Evolutionary conservation across 1,140 invertebrate species (phyloP).

Genomic region (Drosophila persimilis): DNA sequence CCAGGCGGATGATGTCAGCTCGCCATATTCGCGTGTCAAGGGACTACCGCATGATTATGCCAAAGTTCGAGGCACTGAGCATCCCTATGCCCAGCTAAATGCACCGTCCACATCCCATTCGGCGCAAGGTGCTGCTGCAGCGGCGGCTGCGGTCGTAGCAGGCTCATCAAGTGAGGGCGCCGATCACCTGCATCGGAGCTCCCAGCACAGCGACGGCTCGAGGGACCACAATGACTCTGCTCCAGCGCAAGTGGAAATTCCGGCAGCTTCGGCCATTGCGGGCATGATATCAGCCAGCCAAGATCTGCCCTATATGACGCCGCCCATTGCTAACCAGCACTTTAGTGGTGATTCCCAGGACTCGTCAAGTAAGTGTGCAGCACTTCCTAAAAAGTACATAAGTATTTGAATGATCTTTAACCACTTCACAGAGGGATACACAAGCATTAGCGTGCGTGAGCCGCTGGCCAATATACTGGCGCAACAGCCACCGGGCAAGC

Average conservation of each 20-base stretch:
- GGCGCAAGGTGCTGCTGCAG: constrained; percentile 40
- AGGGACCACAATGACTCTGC: constrained; percentile 56
- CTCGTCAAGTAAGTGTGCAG: constrained; percentile 87
- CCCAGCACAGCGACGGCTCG: constrained; percentile 54
- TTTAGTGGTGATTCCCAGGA: constrained; percentile 94
- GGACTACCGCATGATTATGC: constrained; percentile 84
- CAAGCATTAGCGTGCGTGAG: constrained; percentile 94
- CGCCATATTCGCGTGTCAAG: constrained; percentile 86
- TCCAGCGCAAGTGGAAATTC: constrained; percentile 84
- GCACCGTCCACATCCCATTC: constrained; percentile 67
- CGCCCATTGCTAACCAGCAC: constrained; percentile 86
- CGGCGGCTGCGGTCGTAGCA: constrained; percentile 27
- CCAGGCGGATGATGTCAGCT: constrained; percentile 85
- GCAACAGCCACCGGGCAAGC: constrained; percentile 83
- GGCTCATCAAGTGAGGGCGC: constrained; percentile 35
- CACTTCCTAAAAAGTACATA: background rate
- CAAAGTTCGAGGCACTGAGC: constrained; percentile 84
- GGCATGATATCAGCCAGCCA: constrained; percentile 93
- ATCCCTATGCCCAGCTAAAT: constrained; percentile 88
- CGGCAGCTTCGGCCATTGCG: constrained; percentile 91
- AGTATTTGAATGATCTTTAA: background rate
- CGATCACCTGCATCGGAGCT: constrained; percentile 54
- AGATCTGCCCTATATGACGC: constrained; percentile 95
- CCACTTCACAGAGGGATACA: constrained; percentile 90
- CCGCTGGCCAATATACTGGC: constrained; percentile 90